Conservation (phyloP, 2,888 invertebrate genomes). For the Podabrus alpinus region DNA sequence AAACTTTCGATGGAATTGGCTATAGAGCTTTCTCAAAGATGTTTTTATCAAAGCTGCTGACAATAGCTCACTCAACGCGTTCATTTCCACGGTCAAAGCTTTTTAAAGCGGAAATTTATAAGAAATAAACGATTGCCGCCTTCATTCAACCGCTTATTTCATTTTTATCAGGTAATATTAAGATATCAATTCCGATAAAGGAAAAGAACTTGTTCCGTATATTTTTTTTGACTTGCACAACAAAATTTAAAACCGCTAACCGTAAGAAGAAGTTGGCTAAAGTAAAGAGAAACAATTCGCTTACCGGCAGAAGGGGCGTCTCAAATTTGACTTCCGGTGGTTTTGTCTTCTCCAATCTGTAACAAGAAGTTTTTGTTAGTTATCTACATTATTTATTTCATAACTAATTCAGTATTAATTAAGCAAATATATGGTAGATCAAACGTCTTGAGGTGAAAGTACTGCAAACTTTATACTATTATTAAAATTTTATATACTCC, state of each 20-base stretch:
- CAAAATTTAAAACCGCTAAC: not conserved
- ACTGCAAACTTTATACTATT: too few species aligned
- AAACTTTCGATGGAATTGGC: slow-evolving; percentile 28
- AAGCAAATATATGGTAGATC: not conserved
- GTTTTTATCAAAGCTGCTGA: slow-evolving; percentile 34
- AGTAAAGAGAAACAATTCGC: not conserved
- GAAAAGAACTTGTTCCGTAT: not conserved
- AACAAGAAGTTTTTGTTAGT: too few species aligned
- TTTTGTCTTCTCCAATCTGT: too few species aligned
- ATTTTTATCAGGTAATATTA: slow-evolving; percentile 15
- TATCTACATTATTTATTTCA: too few species aligned
- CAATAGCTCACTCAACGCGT: slow-evolving; percentile 31
- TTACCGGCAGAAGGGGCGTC: not conserved
- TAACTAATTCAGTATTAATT: too few species aligned
- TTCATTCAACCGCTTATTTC: slow-evolving; percentile 10
- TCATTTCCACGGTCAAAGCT: slow-evolving; percentile 30
- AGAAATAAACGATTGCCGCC: slow-evolving; percentile 13
- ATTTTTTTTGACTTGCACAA: not conserved
- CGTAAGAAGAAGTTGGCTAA: too few species aligned
- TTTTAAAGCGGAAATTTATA: slow-evolving; percentile 26
- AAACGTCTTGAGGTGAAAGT: not conserved
- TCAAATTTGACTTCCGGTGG: too few species aligned
- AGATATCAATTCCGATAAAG: slow-evolving; percentile 8
- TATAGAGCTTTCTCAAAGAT: slow-evolving; percentile 25
- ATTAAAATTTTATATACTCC: not conserved